Conservation (phyloP, 2,888 invertebrate genomes). For the Lasioglossum lativentre region DNA sequence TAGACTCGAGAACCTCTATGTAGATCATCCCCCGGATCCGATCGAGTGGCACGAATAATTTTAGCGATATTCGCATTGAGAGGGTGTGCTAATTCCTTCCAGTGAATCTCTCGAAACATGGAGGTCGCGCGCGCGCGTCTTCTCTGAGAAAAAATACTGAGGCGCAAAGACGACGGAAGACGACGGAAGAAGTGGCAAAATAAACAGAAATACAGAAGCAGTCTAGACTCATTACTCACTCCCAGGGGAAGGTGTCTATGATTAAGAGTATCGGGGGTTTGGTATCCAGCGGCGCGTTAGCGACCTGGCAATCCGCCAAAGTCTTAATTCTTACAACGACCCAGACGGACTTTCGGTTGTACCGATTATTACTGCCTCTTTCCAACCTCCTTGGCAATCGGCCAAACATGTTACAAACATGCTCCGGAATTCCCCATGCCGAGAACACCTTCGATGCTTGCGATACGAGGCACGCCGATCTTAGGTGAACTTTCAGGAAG, state of each 20-base stretch:
- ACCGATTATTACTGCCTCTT: slow-evolving; percentile 73
- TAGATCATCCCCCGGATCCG: neutral
- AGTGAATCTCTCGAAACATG: neutral
- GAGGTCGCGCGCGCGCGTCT: neutral
- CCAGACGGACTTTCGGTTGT: slow-evolving; percentile 75
- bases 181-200: slow-evolving; percentile 38
- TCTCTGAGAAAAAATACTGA: slow-evolving; percentile 1
- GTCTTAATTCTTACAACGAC: slow-evolving; percentile 70
- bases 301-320: slow-evolving; percentile 69
- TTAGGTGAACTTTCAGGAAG: slow-evolving; percentile 16
- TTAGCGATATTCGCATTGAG: slow-evolving; percentile 13
- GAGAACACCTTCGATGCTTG: slow-evolving; percentile 69
- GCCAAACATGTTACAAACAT: slow-evolving; percentile 76
- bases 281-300: slow-evolving; percentile 56
- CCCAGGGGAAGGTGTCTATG: slow-evolving; percentile 72
- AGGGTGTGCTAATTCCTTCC: neutral
- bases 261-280: slow-evolving; percentile 69
- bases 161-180: slow-evolving; percentile 8
- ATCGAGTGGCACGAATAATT: neutral
- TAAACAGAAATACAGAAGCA: slow-evolving; percentile 50
- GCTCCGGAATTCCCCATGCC: slow-evolving; percentile 71
- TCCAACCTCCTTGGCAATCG: slow-evolving; percentile 78
- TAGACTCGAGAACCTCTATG: neutral
- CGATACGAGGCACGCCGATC: slow-evolving; percentile 41
- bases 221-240: slow-evolving; percentile 72